A percentile compares a stretch with the other conserved stretches of the same genome.
Evolutionary conservation across 2,113 vertebrate species (phyloP).

Genomic region (Corvus moneduloides): DNA sequence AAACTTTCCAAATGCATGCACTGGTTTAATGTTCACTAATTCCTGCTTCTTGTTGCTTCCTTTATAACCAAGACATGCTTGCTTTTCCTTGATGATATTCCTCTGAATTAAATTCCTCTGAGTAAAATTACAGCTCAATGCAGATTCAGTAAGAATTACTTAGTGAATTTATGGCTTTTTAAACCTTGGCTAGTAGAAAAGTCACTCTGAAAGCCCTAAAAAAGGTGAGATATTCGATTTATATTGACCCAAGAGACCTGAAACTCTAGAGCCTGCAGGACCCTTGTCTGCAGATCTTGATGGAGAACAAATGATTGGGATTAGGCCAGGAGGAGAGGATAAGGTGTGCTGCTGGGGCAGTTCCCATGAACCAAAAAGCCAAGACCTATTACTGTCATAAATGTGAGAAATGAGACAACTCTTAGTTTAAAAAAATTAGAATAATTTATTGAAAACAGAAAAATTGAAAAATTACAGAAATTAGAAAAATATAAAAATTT

Average conservation of each 20-base stretch:
- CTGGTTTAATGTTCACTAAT: not conserved
- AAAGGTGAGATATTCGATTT: not conserved
- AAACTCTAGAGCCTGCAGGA: not conserved
- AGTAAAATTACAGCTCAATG: not conserved
- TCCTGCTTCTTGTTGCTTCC: not conserved
- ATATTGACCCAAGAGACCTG: not conserved
- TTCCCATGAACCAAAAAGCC: not conserved
- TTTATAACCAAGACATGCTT: not conserved
- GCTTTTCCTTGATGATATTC: not conserved
- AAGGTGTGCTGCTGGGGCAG: not conserved
- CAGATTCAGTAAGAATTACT: not conserved
- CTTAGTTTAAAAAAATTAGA: too few species aligned
- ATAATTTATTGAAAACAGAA: too few species aligned
- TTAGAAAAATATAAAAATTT: too few species aligned
- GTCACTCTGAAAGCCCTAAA: not conserved
- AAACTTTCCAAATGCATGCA: not conserved
- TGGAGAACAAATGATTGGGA: not conserved
- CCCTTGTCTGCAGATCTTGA: rapidly evolving
- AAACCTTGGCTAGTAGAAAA: not conserved
- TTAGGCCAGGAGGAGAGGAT: not conserved
- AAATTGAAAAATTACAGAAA: too few species aligned
- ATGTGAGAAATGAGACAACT: too few species aligned
- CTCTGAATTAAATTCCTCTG: not conserved
- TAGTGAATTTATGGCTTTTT: not conserved
- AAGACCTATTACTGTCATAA: not conserved